Evolutionary conservation across 23 tunicate species (phyloP).

Genomic region (Styela plicata): DNA sequence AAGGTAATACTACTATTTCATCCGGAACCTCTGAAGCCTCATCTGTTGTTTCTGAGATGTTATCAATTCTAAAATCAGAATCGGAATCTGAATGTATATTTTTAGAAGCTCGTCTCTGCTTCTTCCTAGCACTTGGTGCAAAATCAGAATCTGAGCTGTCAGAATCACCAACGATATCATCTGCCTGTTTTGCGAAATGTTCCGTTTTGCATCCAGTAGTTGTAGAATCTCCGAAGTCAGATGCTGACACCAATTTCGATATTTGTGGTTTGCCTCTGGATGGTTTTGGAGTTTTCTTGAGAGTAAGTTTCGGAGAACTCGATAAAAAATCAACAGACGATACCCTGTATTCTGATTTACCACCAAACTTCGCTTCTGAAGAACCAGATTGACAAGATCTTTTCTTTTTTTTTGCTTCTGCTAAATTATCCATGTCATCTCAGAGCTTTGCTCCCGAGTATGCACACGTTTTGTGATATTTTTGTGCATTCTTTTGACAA

Average conservation of each 20-base stretch:
- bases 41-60: background rate
- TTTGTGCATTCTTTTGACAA: background rate
- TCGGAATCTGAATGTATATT: background rate
- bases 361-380: background rate
- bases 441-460: background rate
- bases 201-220: background rate
- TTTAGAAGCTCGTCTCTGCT: background rate
- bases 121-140: background rate
- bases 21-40: background rate
- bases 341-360: slow-evolving; percentile 30
- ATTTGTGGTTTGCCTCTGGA: slow-evolving; percentile 23
- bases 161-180: background rate
- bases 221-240: background rate
- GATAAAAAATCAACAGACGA: slow-evolving; percentile 29
- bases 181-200: background rate
- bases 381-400: background rate
- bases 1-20: background rate
- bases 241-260: slow-evolving; percentile 1
- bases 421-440: background rate
- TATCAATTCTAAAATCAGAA: slow-evolving; percentile 7
- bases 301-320: slow-evolving; percentile 33
- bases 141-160: slow-evolving; percentile 10
- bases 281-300: slow-evolving; percentile 22
- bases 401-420: background rate
- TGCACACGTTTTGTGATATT: background rate